Conservation (phyloP, 2,797 vertebrate genomes). For the Chaunax sp. region DNA sequence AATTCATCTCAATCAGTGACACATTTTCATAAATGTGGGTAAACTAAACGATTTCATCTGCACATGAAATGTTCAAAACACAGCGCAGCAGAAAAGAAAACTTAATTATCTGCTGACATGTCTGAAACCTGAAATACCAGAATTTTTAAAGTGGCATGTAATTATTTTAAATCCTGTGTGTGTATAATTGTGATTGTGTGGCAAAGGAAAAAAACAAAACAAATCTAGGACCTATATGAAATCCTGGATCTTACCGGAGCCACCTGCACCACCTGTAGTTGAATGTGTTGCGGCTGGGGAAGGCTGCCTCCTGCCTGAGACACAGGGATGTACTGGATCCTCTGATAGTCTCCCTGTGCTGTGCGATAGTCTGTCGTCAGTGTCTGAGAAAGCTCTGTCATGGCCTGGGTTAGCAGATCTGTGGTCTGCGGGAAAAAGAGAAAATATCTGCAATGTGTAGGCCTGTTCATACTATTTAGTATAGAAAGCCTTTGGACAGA, state of each 20-base stretch:
- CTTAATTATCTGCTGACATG: neutral
- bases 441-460: too few species aligned
- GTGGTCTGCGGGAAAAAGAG: conserved; percentile 86
- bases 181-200: too few species aligned
- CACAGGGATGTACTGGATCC: conserved; percentile 97
- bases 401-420: conserved; percentile 96
- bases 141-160: neutral
- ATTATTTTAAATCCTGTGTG: too few species aligned
- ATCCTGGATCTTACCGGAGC: conserved; percentile 85
- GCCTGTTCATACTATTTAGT: neutral
- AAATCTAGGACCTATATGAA: neutral
- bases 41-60: neutral
- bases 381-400: conserved; percentile 98
- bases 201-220: neutral
- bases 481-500: neutral
- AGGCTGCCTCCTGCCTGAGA: conserved; percentile 89
- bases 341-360: conserved; percentile 93
- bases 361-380: conserved; percentile 95
- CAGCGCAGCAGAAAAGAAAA: neutral
- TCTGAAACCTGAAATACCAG: neutral
- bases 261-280: conserved; percentile 97
- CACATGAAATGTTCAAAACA: neutral
- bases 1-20: neutral
- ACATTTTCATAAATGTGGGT: neutral
- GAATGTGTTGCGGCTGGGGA: conserved; percentile 94